Base-by-base conservation (phyloP, 2,888 invertebrate genomes). In the Pseudococcus longispinus region DNA sequence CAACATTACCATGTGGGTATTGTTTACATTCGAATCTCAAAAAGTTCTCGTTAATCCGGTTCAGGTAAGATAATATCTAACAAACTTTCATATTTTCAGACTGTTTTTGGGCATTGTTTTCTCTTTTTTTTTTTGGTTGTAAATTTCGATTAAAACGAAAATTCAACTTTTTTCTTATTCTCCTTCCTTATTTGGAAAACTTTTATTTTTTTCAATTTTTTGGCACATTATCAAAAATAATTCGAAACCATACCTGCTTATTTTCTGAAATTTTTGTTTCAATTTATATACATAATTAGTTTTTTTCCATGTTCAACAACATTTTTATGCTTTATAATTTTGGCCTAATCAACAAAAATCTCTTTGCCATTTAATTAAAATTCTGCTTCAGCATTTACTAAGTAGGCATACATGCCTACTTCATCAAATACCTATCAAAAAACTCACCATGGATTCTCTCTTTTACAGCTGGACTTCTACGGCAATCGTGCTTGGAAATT, bases 1-100 rank as follows among this genome's bases (percentile, higher is more conserved):
- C 92, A 98, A 98, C 91, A 95, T 98, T 89, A 97, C 98, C 89
- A 96, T 98, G 95, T 98, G 98, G 95, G 95, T 97, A 89, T 96
- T 98, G 90, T 97, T 97, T 91, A 97, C 97, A 65, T 97, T 98
- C 90, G 97, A 98, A 92, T 96, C 96, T 89, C 96, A 97, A 91
- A 97, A 97, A 92, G 97, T 97, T 88, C 94, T 95, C 90, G 96
- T 96, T 89, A 97, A 97, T 92, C 97, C 97, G 89, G 91, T 92
- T 29, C 92, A 92, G 90, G 96, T 95, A 91, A 92, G 92, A 92
- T 37, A 29, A n/a, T 83, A 8, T 83, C 37, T 37, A 8, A 4
- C 37, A 37, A 37, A 37, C 8, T n/a, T 55, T 55, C 13, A 55
- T 55, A n/a, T n/a, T 55, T 26, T 87, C 82, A 87, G 70, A 83